Base-by-base conservation (phyloP, 2,113 vertebrate species). In the Gasterosteus nipponicus region DNA sequence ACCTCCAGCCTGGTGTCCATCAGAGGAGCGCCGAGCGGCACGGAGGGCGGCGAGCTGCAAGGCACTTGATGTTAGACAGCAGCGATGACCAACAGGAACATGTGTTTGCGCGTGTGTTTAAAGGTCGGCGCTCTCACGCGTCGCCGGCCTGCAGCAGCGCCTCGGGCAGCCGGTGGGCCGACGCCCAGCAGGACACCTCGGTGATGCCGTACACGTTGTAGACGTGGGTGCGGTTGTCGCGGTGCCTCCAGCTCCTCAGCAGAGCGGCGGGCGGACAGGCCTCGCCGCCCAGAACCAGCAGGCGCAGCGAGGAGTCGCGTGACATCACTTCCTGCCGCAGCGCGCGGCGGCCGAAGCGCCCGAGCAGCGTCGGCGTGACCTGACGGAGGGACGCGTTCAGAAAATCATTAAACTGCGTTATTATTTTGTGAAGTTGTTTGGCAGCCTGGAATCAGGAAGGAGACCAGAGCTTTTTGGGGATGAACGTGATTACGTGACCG, bases 141-240 rank as follows among this genome's bases (percentile, higher is more conserved):
- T 53, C n/a, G n/a, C 49, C 49, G 3, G 80, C 56, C 51, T 54
- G 68, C 73, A 90, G 83, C 89, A 93, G 86, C 78, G 81, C 41
- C 78, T 96, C 93, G 54, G 97, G 95, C 78, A 99, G 89, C 87
- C 75, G 91, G 85, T 96, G 96, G 68, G 89, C 96, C 65, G 92
- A 96, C 9, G 97, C 97, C 98, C 98, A 99, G 89, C 98, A 97
- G 75, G 98, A 99, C 46, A 99, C 98, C 80, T 99, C 98, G 4
- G 98, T 99, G 77, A 97, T 93, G 42, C 98, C 98, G 41, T 99
- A 99, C 49, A 99, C 84, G 88, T 98, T 99, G 90, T 94, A 99
- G 79, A 99, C 90, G 3, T 80, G 80, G 5, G 98, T 99, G 87
- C 84, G 90, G 83, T 99, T 99, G 70, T 95, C 95, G 77, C 93